Conservation (phyloP, 2,113 vertebrate species). For the Malurus elegans region DNA sequence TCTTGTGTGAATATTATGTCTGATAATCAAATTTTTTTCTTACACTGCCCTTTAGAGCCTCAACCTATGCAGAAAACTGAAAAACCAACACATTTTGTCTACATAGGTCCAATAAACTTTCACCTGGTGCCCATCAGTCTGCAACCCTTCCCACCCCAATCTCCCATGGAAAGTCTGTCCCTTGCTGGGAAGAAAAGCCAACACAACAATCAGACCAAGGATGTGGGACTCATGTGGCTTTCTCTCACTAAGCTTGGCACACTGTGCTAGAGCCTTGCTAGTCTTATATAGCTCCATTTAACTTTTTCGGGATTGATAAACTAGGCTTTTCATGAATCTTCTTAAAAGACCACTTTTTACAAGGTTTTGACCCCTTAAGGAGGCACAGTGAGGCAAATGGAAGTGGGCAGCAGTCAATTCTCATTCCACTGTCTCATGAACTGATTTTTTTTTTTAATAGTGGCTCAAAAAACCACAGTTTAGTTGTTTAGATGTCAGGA, state of each 20-base stretch:
- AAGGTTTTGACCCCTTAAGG: neutral
- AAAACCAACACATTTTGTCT: constrained; percentile 9
- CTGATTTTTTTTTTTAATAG: neutral
- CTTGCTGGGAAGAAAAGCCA: constrained; percentile 7
- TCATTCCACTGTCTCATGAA: neutral
- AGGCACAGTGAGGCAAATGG: neutral
- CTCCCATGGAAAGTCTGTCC: neutral
- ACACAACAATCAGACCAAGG: neutral
- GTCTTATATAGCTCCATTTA: neutral
- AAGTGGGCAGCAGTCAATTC: neutral
- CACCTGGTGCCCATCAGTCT: constrained; percentile 73
- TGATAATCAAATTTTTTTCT: constrained; percentile 57
- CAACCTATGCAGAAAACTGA: constrained; percentile 28
- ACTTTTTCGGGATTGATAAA: neutral
- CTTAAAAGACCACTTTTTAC: neutral
- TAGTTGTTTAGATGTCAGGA: neutral
- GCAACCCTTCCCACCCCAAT: neutral
- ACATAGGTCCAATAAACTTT: constrained; percentile 22
- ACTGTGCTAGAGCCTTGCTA: neutral
- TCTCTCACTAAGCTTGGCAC: neutral
- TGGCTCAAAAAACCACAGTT: neutral
- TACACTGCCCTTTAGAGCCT: neutral
- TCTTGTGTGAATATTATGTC: constrained; percentile 48
- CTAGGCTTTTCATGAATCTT: neutral
- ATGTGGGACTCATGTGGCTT: neutral